Percentiles rank a stretch among this genome's conserved stretches.
Evolutionary conservation across 2,113 vertebrate genomes (phyloP).

Genomic region (Paratilapia polleni): DNA sequence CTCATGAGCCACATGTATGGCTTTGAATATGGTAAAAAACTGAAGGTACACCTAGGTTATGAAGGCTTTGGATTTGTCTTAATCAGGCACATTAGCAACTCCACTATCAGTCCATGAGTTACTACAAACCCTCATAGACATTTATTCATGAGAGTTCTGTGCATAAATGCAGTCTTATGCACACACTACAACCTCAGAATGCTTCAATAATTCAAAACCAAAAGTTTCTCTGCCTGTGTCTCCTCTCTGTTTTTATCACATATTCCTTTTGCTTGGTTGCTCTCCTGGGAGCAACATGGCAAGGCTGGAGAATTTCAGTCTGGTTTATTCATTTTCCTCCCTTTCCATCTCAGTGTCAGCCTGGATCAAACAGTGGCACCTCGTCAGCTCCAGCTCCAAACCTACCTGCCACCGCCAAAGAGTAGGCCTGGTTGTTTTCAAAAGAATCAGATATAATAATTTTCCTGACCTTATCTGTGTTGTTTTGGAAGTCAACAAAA

Average conservation of each 20-base stretch:
- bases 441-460: background rate
- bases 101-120: background rate
- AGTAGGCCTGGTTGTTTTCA: background rate
- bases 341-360: constrained; percentile 48
- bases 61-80: constrained; percentile 12
- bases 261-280: constrained; percentile 77
- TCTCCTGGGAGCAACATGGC: constrained; percentile 56
- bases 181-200: constrained; percentile 54
- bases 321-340: constrained; percentile 54
- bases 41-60: background rate
- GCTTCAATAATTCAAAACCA: constrained; percentile 75
- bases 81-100: constrained; percentile 9
- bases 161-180: constrained; percentile 25
- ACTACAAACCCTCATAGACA: background rate
- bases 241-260: constrained; percentile 72
- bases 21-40: constrained; percentile 1
- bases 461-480: background rate
- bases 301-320: constrained; percentile 60
- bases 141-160: constrained; percentile 21
- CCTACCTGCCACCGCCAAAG: constrained; percentile 19
- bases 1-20: background rate
- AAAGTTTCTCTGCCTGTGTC: constrained; percentile 62
- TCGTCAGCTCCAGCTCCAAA: constrained; percentile 15
- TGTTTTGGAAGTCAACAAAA: background rate
- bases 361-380: constrained; percentile 55